phyloP scores from a whole-genome alignment of 1,140 invertebrate species.

The Drosophila lacertosa region DNA sequence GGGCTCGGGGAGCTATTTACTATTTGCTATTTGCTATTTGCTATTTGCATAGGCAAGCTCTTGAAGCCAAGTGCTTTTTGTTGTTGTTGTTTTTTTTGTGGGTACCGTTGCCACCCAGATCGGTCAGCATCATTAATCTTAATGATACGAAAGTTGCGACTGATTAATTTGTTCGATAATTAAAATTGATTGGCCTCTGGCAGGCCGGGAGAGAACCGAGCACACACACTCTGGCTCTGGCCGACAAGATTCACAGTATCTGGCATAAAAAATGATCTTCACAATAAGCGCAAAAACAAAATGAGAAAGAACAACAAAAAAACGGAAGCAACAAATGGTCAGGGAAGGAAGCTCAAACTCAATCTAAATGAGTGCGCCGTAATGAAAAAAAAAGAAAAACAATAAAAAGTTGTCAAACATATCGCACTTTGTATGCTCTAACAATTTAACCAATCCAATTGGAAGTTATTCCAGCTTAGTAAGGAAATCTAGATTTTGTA shows the following conservation, averaged over 20 bases:
- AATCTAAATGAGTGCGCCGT: slow-evolving; percentile 33
- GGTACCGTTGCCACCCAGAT: slow-evolving; percentile 64
- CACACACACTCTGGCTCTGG: no score
- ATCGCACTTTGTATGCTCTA: slow-evolving; percentile 4
- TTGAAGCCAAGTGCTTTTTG: slow-evolving; percentile 27
- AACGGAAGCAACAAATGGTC: slow-evolving; percentile 60
- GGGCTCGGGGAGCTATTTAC: slow-evolving; percentile 20
- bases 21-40: slow-evolving; percentile 24
- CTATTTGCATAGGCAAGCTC: slow-evolving; percentile 41
- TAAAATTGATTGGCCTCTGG: slow-evolving; percentile 71
- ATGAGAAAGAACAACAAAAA: slow-evolving; percentile 34
- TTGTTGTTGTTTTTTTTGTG: slow-evolving; percentile 14
- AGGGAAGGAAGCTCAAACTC: slow-evolving; percentile 44
- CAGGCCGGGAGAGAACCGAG: slow-evolving; percentile 34
- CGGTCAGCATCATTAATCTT: slow-evolving; percentile 75
- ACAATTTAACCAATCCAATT: not conserved
- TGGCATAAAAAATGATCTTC: slow-evolving; percentile 60
- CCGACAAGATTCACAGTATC: slow-evolving; percentile 49
- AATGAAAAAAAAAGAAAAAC: slow-evolving; percentile 5
- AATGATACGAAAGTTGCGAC: slow-evolving; percentile 79
- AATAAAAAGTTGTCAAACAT: not conserved
- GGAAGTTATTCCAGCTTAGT: not conserved
- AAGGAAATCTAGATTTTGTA: no score
- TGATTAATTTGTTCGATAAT: slow-evolving; percentile 81
- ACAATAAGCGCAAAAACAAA: slow-evolving; percentile 25